Evolutionary conservation across 2,888 invertebrate species (phyloP).

Genomic region (Drosophila leonis): DNA sequence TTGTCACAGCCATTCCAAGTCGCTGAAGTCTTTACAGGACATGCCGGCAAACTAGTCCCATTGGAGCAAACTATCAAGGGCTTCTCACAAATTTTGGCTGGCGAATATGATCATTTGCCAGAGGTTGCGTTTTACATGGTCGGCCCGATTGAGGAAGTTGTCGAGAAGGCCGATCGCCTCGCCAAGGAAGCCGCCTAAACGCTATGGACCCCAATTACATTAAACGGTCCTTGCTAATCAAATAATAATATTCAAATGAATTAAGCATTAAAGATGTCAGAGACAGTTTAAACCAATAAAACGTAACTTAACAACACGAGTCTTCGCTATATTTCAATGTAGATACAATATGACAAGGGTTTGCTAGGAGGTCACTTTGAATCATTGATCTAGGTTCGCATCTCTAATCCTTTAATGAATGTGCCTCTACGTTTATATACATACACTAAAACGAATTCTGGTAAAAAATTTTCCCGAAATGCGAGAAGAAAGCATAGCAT

Average conservation of each 20-base stretch:
- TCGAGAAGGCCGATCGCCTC: constrained; percentile 90
- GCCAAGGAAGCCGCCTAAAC: constrained; percentile 81
- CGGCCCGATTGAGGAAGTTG: constrained; percentile 95
- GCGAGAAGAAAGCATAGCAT: no score
- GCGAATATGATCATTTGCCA: constrained; percentile 95
- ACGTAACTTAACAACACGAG: constrained; percentile 22
- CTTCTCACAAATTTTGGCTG: constrained; percentile 93
- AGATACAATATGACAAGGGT: background rate
- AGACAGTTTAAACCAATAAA: constrained; percentile 44
- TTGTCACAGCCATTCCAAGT: constrained; percentile 97
- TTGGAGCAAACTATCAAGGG: constrained; percentile 95
- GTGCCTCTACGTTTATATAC: no score
- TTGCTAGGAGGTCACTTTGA: background rate
- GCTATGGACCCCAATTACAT: background rate
- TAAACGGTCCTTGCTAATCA: constrained; percentile 21
- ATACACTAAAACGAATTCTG: no score
- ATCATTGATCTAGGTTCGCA: background rate
- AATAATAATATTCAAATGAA: constrained; percentile 46
- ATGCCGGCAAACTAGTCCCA: constrained; percentile 95
- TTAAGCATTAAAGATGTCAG: constrained; percentile 61
- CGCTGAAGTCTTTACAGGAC: constrained; percentile 97
- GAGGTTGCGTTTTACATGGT: constrained; percentile 99
- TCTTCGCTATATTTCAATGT: background rate
- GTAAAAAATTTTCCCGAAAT: no score
- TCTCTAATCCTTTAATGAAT: background rate